A percentile compares a stretch with the other conserved stretches of the same genome.
Evolutionary conservation across 2,888 invertebrate species (phyloP).

Genomic region (Tiphia femorata): DNA sequence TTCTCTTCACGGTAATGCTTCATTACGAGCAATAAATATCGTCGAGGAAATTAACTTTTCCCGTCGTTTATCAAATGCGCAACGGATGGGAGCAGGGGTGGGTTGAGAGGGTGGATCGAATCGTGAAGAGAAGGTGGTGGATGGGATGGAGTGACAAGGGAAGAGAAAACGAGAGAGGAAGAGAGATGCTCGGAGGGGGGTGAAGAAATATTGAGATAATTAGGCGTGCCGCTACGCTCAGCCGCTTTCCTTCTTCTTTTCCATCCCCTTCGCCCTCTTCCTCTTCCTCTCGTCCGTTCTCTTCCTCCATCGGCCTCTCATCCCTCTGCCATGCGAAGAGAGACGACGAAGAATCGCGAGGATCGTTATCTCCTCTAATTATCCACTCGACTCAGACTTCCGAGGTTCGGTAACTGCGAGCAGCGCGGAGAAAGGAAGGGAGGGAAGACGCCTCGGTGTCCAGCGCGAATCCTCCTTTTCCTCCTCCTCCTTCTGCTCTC

Average conservation of each 20-base stretch:
- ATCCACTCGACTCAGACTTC: slow-evolving; percentile 18
- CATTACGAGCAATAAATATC: slow-evolving; percentile 7
- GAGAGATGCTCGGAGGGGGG: neutral
- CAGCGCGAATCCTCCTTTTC: neutral
- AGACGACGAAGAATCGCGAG: slow-evolving; percentile 16
- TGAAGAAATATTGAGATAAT: slow-evolving; percentile 30
- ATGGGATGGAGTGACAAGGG: no score
- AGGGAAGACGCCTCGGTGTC: neutral
- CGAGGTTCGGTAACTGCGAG: neutral
- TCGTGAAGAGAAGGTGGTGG: neutral
- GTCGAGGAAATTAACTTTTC: slow-evolving; percentile 30
- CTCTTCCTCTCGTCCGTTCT: neutral
- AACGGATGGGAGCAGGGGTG: neutral
- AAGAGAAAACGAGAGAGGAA: neutral
- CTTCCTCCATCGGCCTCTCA: no score
- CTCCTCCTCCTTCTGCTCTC: neutral
- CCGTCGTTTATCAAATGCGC: slow-evolving; percentile 24
- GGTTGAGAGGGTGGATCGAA: no score
- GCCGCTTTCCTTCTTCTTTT: no score
- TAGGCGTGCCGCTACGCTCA: slow-evolving; percentile 8
- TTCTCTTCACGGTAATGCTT: slow-evolving; percentile 10
- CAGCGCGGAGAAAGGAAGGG: neutral
- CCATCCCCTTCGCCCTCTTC: neutral
- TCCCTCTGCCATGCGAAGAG: neutral
- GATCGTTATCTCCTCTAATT: slow-evolving; percentile 21